A percentile compares a stretch with the other conserved stretches of the same genome.
Evolutionary conservation across 2,797 vertebrate species (phyloP).

Genomic region (Odontamblyopus rebecca): DNA sequence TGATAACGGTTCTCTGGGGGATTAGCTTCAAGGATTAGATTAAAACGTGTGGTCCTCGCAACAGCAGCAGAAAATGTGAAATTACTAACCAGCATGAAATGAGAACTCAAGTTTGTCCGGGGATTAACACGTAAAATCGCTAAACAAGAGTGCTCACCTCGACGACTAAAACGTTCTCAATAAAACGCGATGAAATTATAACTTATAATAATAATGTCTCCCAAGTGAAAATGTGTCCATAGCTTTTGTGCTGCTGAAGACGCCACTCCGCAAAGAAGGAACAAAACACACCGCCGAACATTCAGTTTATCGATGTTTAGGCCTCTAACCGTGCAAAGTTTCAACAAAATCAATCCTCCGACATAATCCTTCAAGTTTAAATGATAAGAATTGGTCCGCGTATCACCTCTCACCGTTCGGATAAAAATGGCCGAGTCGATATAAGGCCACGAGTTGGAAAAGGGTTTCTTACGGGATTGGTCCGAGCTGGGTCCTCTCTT

Average conservation of each 20-base stretch:
- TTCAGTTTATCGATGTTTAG: constrained; percentile 45
- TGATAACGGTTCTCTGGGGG: neutral
- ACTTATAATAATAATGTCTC: constrained; percentile 18
- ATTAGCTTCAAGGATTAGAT: constrained; percentile 14
- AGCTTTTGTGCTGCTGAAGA: constrained; percentile 17
- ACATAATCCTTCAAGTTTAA: constrained; percentile 63
- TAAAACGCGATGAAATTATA: neutral
- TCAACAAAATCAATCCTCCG: constrained; percentile 25
- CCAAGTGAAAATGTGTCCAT: constrained; percentile 23
- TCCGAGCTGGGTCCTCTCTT: constrained; percentile 33
- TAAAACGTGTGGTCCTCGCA: constrained; percentile 27
- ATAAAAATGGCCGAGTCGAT: constrained; percentile 49
- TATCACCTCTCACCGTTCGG: constrained; percentile 20
- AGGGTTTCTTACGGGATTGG: constrained; percentile 31
- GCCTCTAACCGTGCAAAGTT: constrained; percentile 57
- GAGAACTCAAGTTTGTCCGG: constrained; percentile 13
- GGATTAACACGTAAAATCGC: constrained; percentile 6
- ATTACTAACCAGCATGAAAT: constrained; percentile 18
- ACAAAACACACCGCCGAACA: constrained; percentile 44
- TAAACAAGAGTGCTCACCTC: neutral
- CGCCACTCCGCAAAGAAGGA: constrained; percentile 29
- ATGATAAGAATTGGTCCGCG: constrained; percentile 55
- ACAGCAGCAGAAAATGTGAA: constrained; percentile 37
- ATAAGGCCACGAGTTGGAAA: constrained; percentile 57
- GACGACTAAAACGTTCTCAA: neutral